Evolutionary conservation across 64 coral and sea anemone species (phyloP).

Genomic region (Actinia equina): DNA sequence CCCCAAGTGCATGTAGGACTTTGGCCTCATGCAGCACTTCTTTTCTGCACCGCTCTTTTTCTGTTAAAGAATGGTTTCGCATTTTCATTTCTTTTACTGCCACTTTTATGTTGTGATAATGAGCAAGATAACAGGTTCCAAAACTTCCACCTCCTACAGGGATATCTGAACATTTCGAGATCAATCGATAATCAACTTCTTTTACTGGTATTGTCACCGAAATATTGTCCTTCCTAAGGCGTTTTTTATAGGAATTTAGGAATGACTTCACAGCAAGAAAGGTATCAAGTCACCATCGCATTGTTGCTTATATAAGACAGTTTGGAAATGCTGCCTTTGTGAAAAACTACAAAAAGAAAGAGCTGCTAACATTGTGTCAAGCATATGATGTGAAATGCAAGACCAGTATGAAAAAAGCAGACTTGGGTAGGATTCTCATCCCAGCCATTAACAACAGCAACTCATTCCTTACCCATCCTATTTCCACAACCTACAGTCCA

Average conservation of each 20-base stretch:
- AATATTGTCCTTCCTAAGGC: too few species aligned
- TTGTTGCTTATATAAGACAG: conserved; percentile 14
- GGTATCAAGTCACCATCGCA: not conserved
- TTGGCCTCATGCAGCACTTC: conserved; percentile 6
- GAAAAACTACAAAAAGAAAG: conserved; percentile 1
- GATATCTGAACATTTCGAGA: too few species aligned
- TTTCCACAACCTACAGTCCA: conserved; percentile 11
- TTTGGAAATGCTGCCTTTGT: conserved; percentile 27
- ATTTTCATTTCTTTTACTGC: conserved; percentile 10
- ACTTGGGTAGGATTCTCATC: not conserved
- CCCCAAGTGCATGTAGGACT: not conserved
- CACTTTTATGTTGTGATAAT: too few species aligned
- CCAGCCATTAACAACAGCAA: not conserved
- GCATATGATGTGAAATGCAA: conserved; percentile 26
- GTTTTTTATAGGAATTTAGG: too few species aligned
- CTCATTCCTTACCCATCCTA: conserved; percentile 21
- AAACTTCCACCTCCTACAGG: too few species aligned
- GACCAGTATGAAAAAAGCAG: not conserved
- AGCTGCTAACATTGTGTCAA: conserved; percentile 16
- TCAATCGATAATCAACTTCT: conserved; percentile 9
- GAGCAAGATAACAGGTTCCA: too few species aligned
- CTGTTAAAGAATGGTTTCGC: not conserved
- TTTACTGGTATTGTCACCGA: not conserved
- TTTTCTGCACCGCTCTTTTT: not conserved
- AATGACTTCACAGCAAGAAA: too few species aligned